Conservation (phyloP, 1,140 invertebrate genomes). For the Pinna nobilis region DNA sequence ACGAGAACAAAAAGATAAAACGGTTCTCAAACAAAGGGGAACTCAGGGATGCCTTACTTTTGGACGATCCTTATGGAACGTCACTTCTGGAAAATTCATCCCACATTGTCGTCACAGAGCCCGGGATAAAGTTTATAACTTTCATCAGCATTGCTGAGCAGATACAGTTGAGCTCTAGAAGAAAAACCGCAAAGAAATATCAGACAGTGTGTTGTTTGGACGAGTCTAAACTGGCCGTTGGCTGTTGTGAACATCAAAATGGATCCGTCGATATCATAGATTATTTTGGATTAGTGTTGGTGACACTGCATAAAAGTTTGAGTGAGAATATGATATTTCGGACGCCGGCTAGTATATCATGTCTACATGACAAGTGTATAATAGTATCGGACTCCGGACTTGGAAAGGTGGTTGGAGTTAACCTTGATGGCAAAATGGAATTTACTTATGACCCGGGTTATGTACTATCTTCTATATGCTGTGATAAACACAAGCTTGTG, state of each 20-base stretch:
- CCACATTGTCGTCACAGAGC: conserved; percentile 28
- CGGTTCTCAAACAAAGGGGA: conserved; percentile 3
- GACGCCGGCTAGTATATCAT: conserved; percentile 14
- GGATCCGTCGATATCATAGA: conserved; percentile 22
- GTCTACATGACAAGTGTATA: conserved; percentile 2
- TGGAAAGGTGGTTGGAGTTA: conserved; percentile 16
- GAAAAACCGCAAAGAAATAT: conserved; percentile 22
- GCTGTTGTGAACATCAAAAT: conserved; percentile 17
- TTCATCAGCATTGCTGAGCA: conserved; percentile 14
- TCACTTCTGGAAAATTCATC: neutral
- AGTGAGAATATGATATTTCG: conserved; percentile 9
- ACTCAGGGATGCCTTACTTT: conserved; percentile 5
- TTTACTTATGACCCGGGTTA: conserved; percentile 24
- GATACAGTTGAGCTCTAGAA: conserved; percentile 14
- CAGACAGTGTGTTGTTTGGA: conserved; percentile 29
- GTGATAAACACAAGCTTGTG: neutral
- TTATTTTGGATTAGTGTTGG: conserved; percentile 17
- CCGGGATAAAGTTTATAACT: conserved; percentile 1
- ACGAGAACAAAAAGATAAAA: conserved; percentile 24
- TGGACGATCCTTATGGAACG: conserved; percentile 26
- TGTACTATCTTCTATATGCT: conserved; percentile 4
- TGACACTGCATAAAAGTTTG: neutral
- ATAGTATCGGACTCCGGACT: conserved; percentile 20
- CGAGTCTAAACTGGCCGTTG: conserved; percentile 15
- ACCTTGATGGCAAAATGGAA: neutral